Base-by-base conservation (phyloP, 1,140 invertebrate genomes). In the Drosophila kurseongensis region DNA sequence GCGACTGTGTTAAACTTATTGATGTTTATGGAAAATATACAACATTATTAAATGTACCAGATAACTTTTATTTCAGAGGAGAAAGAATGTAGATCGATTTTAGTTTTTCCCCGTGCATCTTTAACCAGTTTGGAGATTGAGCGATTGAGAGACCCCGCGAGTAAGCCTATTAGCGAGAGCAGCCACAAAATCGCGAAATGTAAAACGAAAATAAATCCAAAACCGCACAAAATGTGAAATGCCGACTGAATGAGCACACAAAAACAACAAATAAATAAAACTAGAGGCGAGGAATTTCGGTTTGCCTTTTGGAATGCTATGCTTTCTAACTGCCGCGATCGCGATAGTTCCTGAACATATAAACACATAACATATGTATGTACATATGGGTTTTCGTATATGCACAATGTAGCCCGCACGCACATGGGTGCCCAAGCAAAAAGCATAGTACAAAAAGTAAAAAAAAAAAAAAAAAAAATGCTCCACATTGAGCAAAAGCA, bases 241-340 rank as follows among this genome's bases (percentile, higher is more conserved):
- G 72, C 48, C 57, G 54, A 75, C 65, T 75, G 71, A 75, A 75
- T 66, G 73, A 41, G 73, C 73, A 75, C 60, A 63, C 63, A 69
- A 10, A 69, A 32, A 35, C 16, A 71, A 44, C 29, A 48, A 54
- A 67, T 61, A 16, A 61, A 47, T 58, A 62, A 51, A 59, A 48
- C 59, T 51, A 47, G 65, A 80, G 65, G 50, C 40, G 67, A 68
- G 80, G 80, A 76, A 84, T 83, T 83, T 73, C 10, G 35, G 50
- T 67, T 67, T 47, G 36, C 45, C 47, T 54, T 65, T 42, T 67
- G 76, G 71, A 75, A 75, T 81, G 81, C 60, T 71, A 86, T 86
- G 82, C 78, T 85, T 85, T 85, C 82, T 81, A 85, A 85, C 82
- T 75, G 78, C 68, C 16, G 76, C 48, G 73, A 85, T 62, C 81